Base-by-base conservation (phyloP, 1,140 invertebrate species). In the Argopecten irradians region DNA sequence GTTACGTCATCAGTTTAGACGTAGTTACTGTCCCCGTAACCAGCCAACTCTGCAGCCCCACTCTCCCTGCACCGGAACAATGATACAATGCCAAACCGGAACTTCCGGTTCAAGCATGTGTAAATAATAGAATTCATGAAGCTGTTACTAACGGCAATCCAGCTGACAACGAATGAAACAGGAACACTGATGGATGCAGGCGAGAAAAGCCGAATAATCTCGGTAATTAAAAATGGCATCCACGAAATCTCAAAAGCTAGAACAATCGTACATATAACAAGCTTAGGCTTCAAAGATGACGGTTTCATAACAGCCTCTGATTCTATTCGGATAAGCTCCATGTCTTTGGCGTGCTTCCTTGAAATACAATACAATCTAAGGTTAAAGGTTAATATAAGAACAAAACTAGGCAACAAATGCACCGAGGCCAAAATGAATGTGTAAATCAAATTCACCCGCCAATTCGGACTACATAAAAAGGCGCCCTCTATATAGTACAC, bases 381-480 rank as follows among this genome's bases (percentile, higher is more conserved):
- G n/a, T 71, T 71, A n/a, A 71, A 71, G 8, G 22, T 16, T 28
- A 71, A 28, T n/a, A 71, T n/a, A 7, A 71, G 55, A 3, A n/a
- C 28, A 71, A 71, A 71, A 28, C 22, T 16, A 3, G 55, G 55
- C 16, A 71, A n/a, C 2, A 71, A 16, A 11, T 71, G 55, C 14
- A 71, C 55, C 55, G 55, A 0, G 55, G 28, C 2, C 22, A 71
- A 16, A 0, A 71, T 28, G 55, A 71, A 71, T 3, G 55, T 28
- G n/a, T 71, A 71, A 71, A 3, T 28, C 55, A 71, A 71, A n/a
- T 71, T 71, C n/a, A 28, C 55, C n/a, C 11, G 1, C 55, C 55
- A 71, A n/a, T 71, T 71, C n/a, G 55, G 55, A n/a, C 55, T 71
- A 16, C 55, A 71, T 71, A 71, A 71, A 71, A 71, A 71, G 55